These are phyloP conservation scores for Phyllotreta cruciferae DNA, from an alignment of 2,888 invertebrate species.

Conservation along the genomic window DNA sequence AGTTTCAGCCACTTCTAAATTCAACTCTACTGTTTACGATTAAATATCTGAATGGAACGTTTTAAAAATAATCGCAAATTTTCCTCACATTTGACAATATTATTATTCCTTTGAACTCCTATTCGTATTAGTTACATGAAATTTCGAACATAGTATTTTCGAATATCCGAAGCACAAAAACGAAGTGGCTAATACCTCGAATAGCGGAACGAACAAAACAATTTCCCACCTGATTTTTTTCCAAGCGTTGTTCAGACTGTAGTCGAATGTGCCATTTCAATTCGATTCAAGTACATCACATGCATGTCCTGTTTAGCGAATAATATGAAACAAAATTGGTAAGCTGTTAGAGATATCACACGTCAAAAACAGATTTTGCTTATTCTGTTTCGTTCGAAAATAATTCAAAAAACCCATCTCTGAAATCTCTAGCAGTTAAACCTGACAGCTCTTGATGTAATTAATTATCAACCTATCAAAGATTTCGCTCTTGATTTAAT, in stretches of 20 bases:
- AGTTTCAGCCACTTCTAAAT: no score
- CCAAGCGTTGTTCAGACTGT: constrained; percentile 7
- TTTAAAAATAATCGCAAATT: no score
- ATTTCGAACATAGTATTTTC: no score
- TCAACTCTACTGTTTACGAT: no score
- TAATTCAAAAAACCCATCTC: constrained; percentile 7
- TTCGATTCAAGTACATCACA: constrained; percentile 19
- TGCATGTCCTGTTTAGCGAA: constrained; percentile 20
- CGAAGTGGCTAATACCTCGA: no score
- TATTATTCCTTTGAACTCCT: no score
- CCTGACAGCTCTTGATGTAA: constrained; percentile 12
- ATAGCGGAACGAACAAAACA: not conserved
- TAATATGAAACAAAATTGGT: constrained; percentile 23
- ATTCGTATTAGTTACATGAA: no score
- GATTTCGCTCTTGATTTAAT: no score
- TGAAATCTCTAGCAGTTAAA: constrained; percentile 14
- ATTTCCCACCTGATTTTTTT: constrained; percentile 14
- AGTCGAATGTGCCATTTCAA: constrained; percentile 12
- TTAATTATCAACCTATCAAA: constrained; percentile 4
- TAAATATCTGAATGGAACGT: no score
- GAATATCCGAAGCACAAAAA: no score
- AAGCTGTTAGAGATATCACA: constrained; percentile 23
- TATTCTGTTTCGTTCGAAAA: constrained; percentile 16
- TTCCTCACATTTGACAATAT: no score
- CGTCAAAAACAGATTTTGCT: constrained; percentile 20